phyloP scores from a whole-genome alignment of 2,797 vertebrate species.

The Hoplostethus mediterraneus region DNA sequence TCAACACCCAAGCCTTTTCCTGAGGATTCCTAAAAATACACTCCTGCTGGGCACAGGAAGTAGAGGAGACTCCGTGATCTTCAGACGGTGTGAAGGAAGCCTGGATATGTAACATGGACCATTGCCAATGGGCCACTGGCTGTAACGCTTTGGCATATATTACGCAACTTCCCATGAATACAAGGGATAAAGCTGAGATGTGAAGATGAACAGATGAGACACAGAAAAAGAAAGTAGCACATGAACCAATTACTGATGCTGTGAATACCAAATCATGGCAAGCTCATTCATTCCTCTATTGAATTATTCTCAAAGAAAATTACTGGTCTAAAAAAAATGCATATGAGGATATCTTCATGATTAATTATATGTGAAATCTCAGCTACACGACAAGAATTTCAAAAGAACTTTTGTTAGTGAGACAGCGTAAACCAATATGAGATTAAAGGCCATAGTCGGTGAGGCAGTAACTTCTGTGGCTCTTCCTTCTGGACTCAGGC shows the following conservation, averaged over 20 bases:
- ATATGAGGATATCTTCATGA: conserved; percentile 24
- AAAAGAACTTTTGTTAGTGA: conserved; percentile 39
- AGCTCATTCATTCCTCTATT: conserved; percentile 59
- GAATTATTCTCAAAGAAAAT: conserved; percentile 74
- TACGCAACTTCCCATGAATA: conserved; percentile 55
- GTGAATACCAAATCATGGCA: conserved; percentile 43
- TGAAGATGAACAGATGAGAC: conserved; percentile 51
- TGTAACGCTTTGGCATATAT: conserved; percentile 44
- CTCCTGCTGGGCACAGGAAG: conserved; percentile 73
- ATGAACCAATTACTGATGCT: conserved; percentile 57
- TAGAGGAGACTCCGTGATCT: conserved; percentile 59
- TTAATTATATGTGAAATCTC: conserved; percentile 58
- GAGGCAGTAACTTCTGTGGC: conserved; percentile 54
- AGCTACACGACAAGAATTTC: conserved; percentile 52
- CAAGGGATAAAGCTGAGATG: conserved; percentile 41
- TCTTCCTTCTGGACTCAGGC: conserved; percentile 48
- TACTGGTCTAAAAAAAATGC: conserved; percentile 36
- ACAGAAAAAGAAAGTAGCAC: conserved; percentile 28
- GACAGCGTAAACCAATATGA: conserved; percentile 38
- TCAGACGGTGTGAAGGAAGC: conserved; percentile 60
- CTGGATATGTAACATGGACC: conserved; percentile 61
- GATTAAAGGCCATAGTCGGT: conserved; percentile 25
- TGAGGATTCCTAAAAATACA: conserved; percentile 80
- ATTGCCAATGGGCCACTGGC: conserved; percentile 50
- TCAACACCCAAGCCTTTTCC: conserved; percentile 77